phyloP scores from a whole-genome alignment of 2,888 invertebrate species.

The Taphrorychus bicolor region DNA sequence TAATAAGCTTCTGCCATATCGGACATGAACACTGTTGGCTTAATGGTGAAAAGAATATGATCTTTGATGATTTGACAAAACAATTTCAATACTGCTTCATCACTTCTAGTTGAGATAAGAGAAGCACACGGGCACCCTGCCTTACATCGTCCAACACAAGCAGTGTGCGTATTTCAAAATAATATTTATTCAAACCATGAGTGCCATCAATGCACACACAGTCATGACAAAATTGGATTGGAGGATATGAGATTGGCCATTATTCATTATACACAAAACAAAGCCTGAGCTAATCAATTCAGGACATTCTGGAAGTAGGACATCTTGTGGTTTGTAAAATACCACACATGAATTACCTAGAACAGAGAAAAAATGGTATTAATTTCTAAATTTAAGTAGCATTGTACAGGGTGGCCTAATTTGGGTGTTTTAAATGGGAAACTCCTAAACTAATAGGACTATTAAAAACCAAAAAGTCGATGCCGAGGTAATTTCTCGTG shows the following conservation, averaged over 20 bases:
- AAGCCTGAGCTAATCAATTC: neutral
- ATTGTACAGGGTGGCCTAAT: no score
- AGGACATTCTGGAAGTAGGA: neutral
- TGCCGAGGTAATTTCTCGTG: no score
- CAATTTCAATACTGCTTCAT: slow-evolving; percentile 15
- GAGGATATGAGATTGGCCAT: neutral
- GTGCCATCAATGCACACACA: neutral
- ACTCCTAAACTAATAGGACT: no score
- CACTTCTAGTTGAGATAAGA: slow-evolving; percentile 40
- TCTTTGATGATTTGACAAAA: slow-evolving; percentile 2
- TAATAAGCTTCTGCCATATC: slow-evolving; percentile 1
- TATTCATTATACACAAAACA: neutral
- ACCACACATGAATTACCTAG: neutral
- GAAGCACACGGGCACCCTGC: slow-evolving; percentile 38
- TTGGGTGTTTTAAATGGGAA: no score
- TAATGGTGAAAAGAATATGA: neutral
- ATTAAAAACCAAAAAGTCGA: no score
- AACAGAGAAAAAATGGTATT: neutral
- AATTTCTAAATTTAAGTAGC: neutral
- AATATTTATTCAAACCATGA: no score
- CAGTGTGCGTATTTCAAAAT: no score
- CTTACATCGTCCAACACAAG: no score
- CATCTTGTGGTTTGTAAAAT: neutral
- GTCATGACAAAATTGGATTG: neutral
- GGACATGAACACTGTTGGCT: slow-evolving; percentile 6